Evolutionary conservation across 2,113 vertebrate genomes (phyloP).

Genomic region (Triplophysa rosa): DNA sequence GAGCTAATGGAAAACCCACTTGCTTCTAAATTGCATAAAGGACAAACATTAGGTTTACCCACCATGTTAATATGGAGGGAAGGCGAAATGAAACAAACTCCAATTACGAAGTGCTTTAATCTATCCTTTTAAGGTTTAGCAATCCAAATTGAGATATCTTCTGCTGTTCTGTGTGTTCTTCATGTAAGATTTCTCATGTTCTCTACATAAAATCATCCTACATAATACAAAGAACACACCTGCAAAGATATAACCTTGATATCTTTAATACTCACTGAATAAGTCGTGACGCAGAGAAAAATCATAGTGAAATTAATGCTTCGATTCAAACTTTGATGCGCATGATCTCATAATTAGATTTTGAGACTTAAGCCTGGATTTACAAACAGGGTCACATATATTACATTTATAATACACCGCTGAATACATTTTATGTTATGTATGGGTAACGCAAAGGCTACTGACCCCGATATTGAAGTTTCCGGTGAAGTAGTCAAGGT

Average conservation of each 20-base stretch:
- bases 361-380: no score
- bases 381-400: no score
- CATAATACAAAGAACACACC: no score
- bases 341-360: no score
- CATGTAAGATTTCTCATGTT: not conserved
- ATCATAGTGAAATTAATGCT: no score
- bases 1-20: not conserved
- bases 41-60: slow-evolving; percentile 1
- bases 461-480: slow-evolving; percentile 93
- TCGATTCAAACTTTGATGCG: no score
- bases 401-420: no score
- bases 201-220: no score
- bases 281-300: no score
- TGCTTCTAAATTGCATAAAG: slow-evolving; percentile 6
- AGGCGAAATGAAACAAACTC: slow-evolving; percentile 11
- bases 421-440: not conserved
- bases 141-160: slow-evolving; percentile 10
- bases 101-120: not conserved
- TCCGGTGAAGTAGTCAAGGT: slow-evolving; percentile 93
- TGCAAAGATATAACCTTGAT: no score
- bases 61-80: not conserved
- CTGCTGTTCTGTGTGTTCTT: not conserved
- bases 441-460: slow-evolving; percentile 3
- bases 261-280: no score
- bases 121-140: not conserved